Base-by-base conservation (phyloP, 2,888 invertebrate species). In the Morpho helenor region DNA sequence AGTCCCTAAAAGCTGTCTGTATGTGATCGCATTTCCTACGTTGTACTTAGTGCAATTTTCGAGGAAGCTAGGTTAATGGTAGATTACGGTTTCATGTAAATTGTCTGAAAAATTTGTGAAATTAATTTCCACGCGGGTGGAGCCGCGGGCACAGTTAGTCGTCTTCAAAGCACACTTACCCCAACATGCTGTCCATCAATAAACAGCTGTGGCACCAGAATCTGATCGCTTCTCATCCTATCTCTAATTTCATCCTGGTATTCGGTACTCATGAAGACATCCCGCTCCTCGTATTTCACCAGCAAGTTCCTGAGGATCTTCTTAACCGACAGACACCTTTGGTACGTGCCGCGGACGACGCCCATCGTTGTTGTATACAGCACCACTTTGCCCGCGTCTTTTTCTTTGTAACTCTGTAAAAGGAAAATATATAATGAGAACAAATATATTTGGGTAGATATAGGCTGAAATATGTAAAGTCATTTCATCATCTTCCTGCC, bases 331-430 rank as follows among this genome's bases (percentile, higher is more conserved):
- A 96, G 93, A 84, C 99, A 99, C 65, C 96, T 94, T 73, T 97
- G 97, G 88, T 96, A 96, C 2, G 98, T 98, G 68, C 95, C 93
- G 56, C 99, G 93, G 40, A 99, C 96, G 66, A 98, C 96, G 60
- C 98, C 97, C 96, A 98, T 97, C 48, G 97, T 96, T 7, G 98
- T 98, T 58, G 96, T 95, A 84, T 98, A 99, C 7, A 99, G 92
- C 8, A 99, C 97, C 41, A 99, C 96, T 84, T 96, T 97, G 45
- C 97, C 98, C 42, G 94, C 94, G 79, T 99, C 99, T 80, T 96
- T 96, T 84, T 96, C 95, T 88, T 95, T 96, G 92, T 96, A 97
- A 78, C 94, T 96, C 98, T 98, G 94, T 44, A 92, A 92, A 4
- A 52, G 31, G 31, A 39, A 44, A 23, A 5, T 7, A 31, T 40